Evolutionary conservation across 2,113 vertebrate genomes (phyloP).

Genomic region (Periophthalmodon schlosseri): DNA sequence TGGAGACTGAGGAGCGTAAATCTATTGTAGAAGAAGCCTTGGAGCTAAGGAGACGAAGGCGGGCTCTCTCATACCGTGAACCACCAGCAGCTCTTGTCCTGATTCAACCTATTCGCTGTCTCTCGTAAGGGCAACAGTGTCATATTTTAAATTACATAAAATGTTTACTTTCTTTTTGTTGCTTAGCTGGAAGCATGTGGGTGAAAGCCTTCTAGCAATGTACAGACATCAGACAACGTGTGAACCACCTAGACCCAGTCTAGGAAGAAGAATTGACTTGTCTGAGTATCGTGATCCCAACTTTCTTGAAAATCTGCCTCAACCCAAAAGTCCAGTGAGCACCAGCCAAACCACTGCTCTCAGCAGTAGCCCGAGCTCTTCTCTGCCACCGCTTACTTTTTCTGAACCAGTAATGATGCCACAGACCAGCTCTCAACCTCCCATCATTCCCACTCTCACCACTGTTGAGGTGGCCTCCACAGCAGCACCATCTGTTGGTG

Average conservation of each 20-base stretch:
- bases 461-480: conserved; percentile 77
- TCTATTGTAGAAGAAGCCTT: conserved; percentile 87
- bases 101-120: conserved; percentile 83
- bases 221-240: conserved; percentile 91
- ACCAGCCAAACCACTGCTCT: conserved; percentile 78
- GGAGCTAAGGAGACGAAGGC: conserved; percentile 86
- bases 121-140: conserved; percentile 81
- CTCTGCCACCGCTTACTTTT: conserved; percentile 62
- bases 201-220: conserved; percentile 90
- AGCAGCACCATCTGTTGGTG: conserved; percentile 72
- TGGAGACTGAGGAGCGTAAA: conserved; percentile 83
- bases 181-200: conserved; percentile 91
- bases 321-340: conserved; percentile 76
- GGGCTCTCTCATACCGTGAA: conserved; percentile 79
- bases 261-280: conserved; percentile 89
- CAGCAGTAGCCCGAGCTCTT: conserved; percentile 72
- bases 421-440: conserved; percentile 51
- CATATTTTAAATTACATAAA: background rate
- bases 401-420: conserved; percentile 53
- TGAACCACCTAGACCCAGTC: conserved; percentile 86
- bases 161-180: background rate
- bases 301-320: conserved; percentile 74
- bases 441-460: conserved; percentile 64
- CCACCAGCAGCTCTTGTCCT: conserved; percentile 86
- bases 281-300: conserved; percentile 86